Evolutionary conservation across 2,113 vertebrate genomes (phyloP).

Genomic region (Nesogale talazaci): DNA sequence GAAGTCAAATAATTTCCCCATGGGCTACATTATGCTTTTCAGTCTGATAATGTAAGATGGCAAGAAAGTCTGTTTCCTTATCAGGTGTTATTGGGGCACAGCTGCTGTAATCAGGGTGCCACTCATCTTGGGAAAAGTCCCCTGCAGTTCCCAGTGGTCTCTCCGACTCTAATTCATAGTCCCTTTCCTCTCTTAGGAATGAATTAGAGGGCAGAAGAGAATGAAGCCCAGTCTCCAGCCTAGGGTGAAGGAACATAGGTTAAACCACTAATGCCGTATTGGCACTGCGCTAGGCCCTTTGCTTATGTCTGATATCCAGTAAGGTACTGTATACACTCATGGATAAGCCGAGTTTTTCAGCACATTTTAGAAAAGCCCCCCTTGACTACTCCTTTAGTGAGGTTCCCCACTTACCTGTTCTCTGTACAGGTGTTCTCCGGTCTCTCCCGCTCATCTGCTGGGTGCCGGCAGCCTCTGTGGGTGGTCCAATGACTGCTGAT

Average conservation of each 20-base stretch:
- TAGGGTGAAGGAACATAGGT: background rate
- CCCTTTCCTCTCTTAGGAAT: constrained; percentile 3
- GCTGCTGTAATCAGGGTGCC: background rate
- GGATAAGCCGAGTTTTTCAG: too few species aligned
- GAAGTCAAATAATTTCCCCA: background rate
- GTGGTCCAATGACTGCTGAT: too few species aligned
- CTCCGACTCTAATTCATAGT: background rate
- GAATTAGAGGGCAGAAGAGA: background rate
- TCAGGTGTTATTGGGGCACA: background rate
- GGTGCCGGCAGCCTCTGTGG: too few species aligned
- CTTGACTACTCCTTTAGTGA: too few species aligned
- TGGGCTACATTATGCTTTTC: background rate
- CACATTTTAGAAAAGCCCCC: too few species aligned
- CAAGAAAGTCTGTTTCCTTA: background rate
- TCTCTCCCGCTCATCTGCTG: too few species aligned
- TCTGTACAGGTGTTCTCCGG: background rate
- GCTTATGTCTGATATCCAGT: too few species aligned
- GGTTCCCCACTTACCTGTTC: too few species aligned
- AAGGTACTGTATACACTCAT: background rate
- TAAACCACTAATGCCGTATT: background rate
- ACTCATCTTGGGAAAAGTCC: background rate
- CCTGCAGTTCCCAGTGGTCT: background rate
- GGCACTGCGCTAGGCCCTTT: background rate
- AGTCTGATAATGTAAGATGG: background rate
- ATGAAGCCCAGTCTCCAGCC: background rate